Evolutionary conservation across 2,113 vertebrate species (phyloP).

Genomic region (Neotragus moschatus): DNA sequence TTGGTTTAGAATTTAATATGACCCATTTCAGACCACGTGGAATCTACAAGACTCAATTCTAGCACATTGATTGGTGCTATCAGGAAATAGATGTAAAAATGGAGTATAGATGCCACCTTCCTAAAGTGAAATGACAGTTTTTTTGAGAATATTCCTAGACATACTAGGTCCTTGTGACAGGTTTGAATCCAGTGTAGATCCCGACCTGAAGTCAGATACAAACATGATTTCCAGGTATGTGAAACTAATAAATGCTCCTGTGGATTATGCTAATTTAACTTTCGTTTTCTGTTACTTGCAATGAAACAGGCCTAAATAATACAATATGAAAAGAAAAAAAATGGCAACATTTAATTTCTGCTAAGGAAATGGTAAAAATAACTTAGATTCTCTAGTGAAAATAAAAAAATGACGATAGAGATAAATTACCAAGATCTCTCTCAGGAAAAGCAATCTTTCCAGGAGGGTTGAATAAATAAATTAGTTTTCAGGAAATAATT

Average conservation of each 20-base stretch:
- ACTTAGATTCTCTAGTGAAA: neutral
- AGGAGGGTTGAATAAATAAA: slow-evolving; percentile 26
- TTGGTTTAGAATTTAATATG: neutral
- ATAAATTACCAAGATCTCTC: neutral
- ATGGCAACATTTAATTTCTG: neutral
- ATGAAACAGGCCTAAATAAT: neutral
- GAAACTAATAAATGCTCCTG: neutral
- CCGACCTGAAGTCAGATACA: neutral
- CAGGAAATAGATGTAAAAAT: neutral
- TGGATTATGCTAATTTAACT: neutral
- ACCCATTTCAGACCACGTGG: neutral
- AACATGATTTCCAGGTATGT: neutral
- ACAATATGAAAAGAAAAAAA: neutral
- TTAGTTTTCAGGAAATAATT: slow-evolving; percentile 49
- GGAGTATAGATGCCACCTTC: accelerated
- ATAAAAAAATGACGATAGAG: slow-evolving; percentile 12
- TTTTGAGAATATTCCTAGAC: neutral
- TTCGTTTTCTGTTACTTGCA: neutral
- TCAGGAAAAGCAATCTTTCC: neutral
- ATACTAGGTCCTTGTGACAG: neutral
- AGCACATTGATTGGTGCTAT: neutral
- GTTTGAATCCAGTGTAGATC: neutral
- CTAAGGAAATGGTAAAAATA: slow-evolving; percentile 22
- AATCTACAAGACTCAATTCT: neutral
- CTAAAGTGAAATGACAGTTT: neutral